These are phyloP conservation scores for Scaptomyza montana DNA, from an alignment of 1,140 invertebrate species.

Conservation along the genomic window DNA sequence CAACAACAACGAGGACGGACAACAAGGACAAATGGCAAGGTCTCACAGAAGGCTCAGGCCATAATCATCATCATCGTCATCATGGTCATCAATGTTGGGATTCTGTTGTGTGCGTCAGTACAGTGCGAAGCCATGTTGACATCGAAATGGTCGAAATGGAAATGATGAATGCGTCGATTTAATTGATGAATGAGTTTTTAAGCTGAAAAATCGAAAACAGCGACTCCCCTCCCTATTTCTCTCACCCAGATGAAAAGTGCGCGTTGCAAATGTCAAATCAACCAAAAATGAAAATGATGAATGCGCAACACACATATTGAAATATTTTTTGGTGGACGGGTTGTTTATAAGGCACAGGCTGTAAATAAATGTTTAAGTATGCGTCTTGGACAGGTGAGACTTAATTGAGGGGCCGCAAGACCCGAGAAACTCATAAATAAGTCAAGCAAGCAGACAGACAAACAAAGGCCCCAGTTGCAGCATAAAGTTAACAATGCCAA, in stretches of 20 bases:
- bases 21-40: constrained; percentile 3
- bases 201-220: constrained; percentile 65
- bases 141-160: constrained; percentile 69
- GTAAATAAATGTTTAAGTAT: constrained; percentile 41
- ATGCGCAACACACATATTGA: background rate
- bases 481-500: constrained; percentile 47
- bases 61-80: background rate
- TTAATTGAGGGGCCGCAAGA: constrained; percentile 31
- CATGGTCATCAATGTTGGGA: background rate
- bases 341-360: constrained; percentile 4
- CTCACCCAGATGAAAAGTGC: constrained; percentile 6
- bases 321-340: background rate
- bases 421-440: constrained; percentile 48
- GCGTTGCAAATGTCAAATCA: constrained; percentile 27
- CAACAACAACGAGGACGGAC: background rate
- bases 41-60: background rate
- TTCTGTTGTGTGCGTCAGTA: constrained; percentile 32
- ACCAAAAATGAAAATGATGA: background rate
- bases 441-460: constrained; percentile 8
- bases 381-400: constrained; percentile 44
- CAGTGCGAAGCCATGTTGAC: constrained; percentile 59
- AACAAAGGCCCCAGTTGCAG: constrained; percentile 2
- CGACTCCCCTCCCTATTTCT: background rate
- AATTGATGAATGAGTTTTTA: constrained; percentile 83
- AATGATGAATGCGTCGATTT: constrained; percentile 83